A percentile compares a stretch with the other conserved stretches of the same genome.
Conservation (phyloP, 2,888 invertebrate species). For the Nemotelus nigrinus region DNA sequence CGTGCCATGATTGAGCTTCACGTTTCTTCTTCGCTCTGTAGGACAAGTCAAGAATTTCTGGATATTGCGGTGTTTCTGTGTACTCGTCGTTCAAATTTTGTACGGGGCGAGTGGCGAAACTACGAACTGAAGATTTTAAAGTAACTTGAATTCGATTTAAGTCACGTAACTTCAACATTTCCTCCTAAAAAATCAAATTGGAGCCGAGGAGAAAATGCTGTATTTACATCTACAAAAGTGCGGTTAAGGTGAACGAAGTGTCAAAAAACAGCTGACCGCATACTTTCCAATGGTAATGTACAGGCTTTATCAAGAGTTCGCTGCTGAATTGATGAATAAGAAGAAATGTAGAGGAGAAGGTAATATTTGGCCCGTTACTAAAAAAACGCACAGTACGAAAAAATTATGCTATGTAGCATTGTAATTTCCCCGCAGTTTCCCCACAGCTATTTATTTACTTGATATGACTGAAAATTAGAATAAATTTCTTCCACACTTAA, state of each 20-base stretch:
- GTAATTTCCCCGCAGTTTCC: no score
- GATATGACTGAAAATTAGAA: no score
- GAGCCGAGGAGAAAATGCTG: not conserved
- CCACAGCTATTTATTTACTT: no score
- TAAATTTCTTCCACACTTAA: no score
- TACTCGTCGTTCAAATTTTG: slow-evolving; percentile 58
- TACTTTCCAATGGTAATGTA: no score
- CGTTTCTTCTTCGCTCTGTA: slow-evolving; percentile 66
- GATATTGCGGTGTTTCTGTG: slow-evolving; percentile 66
- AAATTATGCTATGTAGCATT: no score
- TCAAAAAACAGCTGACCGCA: no score
- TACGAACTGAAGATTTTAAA: not conserved
- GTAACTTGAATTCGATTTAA: slow-evolving; percentile 5
- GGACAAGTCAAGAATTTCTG: slow-evolving; percentile 73
- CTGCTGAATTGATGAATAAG: no score
- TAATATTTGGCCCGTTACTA: no score
- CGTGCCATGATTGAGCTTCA: slow-evolving; percentile 66
- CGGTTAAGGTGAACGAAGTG: slow-evolving; percentile 11
- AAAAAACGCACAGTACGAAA: no score
- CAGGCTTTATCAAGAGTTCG: no score
- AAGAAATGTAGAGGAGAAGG: no score
- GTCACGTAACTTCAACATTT: slow-evolving; percentile 38
- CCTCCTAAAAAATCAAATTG: not conserved
- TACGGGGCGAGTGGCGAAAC: slow-evolving; percentile 36
- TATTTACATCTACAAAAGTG: slow-evolving; percentile 23